phyloP scores from a whole-genome alignment of 2,888 invertebrate genomes.

The Esperia sulphurella region DNA sequence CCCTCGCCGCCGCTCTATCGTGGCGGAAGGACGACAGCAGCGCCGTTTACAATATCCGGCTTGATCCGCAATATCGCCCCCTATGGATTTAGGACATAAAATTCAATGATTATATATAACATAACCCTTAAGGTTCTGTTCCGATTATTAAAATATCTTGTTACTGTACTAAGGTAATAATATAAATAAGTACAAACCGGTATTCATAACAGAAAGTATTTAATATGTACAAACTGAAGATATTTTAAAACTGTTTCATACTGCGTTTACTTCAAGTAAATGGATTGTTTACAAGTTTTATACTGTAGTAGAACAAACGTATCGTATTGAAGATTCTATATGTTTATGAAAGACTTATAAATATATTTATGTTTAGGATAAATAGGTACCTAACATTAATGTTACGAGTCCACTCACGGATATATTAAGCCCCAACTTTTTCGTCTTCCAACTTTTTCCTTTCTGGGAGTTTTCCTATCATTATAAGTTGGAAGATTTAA shows the following conservation, averaged over 20 bases:
- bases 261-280: no score
- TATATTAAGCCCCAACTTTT: constrained; percentile 9
- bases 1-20: constrained; percentile 7
- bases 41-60: constrained; percentile 50
- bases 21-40: constrained; percentile 26
- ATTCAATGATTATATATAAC: constrained; percentile 48
- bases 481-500: constrained; percentile 10
- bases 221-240: no score
- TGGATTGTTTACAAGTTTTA: no score
- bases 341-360: no score
- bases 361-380: no score
- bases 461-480: constrained; percentile 3
- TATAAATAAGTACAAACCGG: no score
- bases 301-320: no score
- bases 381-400: no score
- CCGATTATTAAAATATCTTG: constrained; percentile 7
- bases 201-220: no score
- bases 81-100: constrained; percentile 51
- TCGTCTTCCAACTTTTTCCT: constrained; percentile 1
- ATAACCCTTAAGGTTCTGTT: constrained; percentile 19
- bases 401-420: constrained; percentile 8
- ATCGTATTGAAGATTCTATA: no score
- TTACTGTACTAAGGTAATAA: not conserved
- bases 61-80: constrained; percentile 44
- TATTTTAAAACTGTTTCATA: no score